Conservation (phyloP, 2,113 vertebrate species). For the Pimephales promelas region DNA sequence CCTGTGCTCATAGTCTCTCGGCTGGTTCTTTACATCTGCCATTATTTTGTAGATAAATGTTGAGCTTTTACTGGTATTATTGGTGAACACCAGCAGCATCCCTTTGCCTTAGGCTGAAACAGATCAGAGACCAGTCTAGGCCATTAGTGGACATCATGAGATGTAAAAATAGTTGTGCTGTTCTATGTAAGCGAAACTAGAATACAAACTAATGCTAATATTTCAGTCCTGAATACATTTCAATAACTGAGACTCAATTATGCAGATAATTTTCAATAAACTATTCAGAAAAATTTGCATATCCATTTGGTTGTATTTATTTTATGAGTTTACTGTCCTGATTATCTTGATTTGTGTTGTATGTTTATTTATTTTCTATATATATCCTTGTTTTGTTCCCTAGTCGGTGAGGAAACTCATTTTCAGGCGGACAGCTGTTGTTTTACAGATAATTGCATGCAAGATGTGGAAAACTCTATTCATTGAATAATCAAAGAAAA, state of each 20-base stretch:
- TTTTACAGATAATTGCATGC: not conserved
- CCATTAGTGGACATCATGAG: slow-evolving; percentile 3
- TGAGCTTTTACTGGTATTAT: slow-evolving; percentile 46
- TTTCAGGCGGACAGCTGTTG: not conserved
- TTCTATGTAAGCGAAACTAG: not conserved
- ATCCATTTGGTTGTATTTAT: not conserved
- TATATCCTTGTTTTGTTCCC: not conserved
- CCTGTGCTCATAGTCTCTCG: not conserved
- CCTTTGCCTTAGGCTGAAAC: slow-evolving; percentile 8
- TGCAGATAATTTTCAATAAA: not conserved
- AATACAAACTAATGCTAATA: not conserved
- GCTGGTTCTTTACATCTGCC: not conserved
- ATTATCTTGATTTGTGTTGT: no score
- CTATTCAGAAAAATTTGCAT: not conserved
- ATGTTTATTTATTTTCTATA: no score
- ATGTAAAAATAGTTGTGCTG: not conserved
- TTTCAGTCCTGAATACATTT: not conserved
- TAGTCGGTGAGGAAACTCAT: not conserved
- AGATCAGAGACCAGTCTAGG: not conserved
- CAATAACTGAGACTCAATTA: not conserved
- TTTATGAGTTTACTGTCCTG: not conserved
- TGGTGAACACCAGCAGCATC: slow-evolving; percentile 31
- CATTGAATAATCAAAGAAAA: not conserved
- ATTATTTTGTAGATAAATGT: slow-evolving; percentile 31
- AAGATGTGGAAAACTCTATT: not conserved